Evolutionary conservation across 2,888 invertebrate genomes (phyloP).

Genomic region (Timandra comae): DNA sequence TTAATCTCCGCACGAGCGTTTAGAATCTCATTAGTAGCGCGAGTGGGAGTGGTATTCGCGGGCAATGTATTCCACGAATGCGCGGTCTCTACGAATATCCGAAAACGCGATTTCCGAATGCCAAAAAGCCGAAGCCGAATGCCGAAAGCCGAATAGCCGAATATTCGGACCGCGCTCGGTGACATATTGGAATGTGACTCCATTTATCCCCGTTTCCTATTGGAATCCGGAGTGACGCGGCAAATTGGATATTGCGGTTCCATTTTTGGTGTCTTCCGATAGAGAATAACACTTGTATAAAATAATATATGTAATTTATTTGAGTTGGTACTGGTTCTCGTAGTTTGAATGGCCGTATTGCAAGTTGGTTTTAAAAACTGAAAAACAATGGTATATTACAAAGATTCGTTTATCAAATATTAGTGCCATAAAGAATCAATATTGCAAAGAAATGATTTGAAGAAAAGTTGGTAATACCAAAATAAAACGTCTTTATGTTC

Average conservation of each 20-base stretch:
- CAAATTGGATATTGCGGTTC: slow-evolving; percentile 74
- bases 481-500: too few relatives aligned
- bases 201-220: slow-evolving; percentile 75
- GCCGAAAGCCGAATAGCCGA: slow-evolving; percentile 64
- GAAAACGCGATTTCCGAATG: slow-evolving; percentile 56
- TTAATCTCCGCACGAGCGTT: slow-evolving; percentile 38
- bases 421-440: too few relatives aligned
- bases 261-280: slow-evolving; percentile 70
- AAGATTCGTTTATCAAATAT: too few relatives aligned
- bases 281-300: slow-evolving; percentile 63
- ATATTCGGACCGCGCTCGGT: slow-evolving; percentile 60
- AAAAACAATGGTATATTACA: too few relatives aligned
- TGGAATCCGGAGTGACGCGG: slow-evolving; percentile 76
- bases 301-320: slow-evolving; percentile 26
- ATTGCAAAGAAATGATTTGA: too few relatives aligned
- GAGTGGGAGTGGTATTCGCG: slow-evolving; percentile 42
- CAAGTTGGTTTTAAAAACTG: too few relatives aligned
- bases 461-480: too few relatives aligned
- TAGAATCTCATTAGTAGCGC: slow-evolving; percentile 61
- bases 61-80: slow-evolving; percentile 54
- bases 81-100: slow-evolving; percentile 43
- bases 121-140: slow-evolving; percentile 44
- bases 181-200: slow-evolving; percentile 77
- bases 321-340: too few relatives aligned
- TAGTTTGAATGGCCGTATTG: too few relatives aligned